Evolutionary conservation across 1,140 invertebrate genomes (phyloP), one percentile per base, ranked within the genome.

Genomic region (Ips nitidus): DNA sequence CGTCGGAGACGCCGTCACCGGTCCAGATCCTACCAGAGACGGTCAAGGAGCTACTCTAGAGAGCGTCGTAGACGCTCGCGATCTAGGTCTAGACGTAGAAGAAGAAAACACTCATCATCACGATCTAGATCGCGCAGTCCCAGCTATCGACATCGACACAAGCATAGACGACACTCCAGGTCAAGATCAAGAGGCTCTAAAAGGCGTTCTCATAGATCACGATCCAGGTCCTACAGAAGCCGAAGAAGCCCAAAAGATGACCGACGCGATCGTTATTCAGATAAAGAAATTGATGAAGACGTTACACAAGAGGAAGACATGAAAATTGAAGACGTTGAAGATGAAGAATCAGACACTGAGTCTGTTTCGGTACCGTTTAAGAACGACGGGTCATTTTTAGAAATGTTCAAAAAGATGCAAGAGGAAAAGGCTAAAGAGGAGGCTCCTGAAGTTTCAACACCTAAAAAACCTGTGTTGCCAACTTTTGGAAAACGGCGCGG

Each of bases 331-430:
- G 79, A 80, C 36, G 60, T 6, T 22, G 55, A 69, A 41, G 74
- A 73, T 39, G 71, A 73, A n/a, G 65, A 78, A 47, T 63, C 78
- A 2, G 64, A 77, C 4, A 64, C 75, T 47, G 72, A 78, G 6
- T 70, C 75, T 0, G 83, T 82, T 50, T 79, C 84, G n/a, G 88
- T 89, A 75, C 86, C 85, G 2, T 92, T 91, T 74, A 89, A 89
- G 74, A 94, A 95, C 78, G 93, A 95, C 79, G 93, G 93, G 6
- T 93, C 91, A 62, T 95, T 95, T 77, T 84, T 95, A 78, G 93
- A 94, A 79, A 90, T 93, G 84, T 95, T 94, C 77, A 94, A 94
- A 81, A 93, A 92, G 78, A 90, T 94, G 89, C 92, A 94, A 76
- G 87, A 92, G 78, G 72, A 75, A 41, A 73, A 76, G 66, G 71